Evolutionary conservation across 2,797 vertebrate genomes (phyloP).

Genomic region (Podarcis lilfordi): DNA sequence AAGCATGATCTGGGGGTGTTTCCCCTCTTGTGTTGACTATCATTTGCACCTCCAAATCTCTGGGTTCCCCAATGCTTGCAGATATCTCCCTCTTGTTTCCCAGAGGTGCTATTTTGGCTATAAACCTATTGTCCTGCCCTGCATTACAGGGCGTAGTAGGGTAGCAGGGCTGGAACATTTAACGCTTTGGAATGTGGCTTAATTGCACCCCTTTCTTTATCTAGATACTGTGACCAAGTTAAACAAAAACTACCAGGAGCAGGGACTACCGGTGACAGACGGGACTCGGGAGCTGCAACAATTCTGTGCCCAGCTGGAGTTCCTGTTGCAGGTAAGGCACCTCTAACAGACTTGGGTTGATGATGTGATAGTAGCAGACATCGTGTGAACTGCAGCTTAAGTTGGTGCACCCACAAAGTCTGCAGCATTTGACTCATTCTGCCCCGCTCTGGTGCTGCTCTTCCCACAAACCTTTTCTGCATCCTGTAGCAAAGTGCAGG

Average conservation of each 20-base stretch:
- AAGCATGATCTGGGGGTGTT: not conserved
- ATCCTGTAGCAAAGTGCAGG: not conserved
- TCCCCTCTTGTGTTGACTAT: not conserved
- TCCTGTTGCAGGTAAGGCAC: constrained; percentile 77
- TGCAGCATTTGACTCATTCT: not conserved
- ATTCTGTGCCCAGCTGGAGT: constrained; percentile 79
- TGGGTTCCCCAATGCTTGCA: not conserved
- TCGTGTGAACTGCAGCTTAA: not conserved
- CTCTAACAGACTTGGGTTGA: not conserved
- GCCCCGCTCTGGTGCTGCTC: not conserved
- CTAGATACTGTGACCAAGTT: constrained; percentile 65
- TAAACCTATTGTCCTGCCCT: not conserved
- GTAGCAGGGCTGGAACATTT: not conserved
- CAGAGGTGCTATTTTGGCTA: not conserved
- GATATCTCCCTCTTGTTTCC: not conserved
- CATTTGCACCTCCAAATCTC: not conserved
- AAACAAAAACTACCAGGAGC: constrained; percentile 54
- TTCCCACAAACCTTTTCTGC: not conserved
- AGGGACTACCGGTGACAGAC: constrained; percentile 67
- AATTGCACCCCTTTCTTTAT: not conserved
- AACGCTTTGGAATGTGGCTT: not conserved
- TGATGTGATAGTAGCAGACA: not conserved
- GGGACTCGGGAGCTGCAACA: constrained; percentile 75
- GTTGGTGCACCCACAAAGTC: too few species aligned
- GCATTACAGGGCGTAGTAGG: not conserved